Percentiles rank a stretch among this genome's conserved stretches.
Evolutionary conservation across 2,113 vertebrate genomes (phyloP).

Genomic region (Epinephelus moara): DNA sequence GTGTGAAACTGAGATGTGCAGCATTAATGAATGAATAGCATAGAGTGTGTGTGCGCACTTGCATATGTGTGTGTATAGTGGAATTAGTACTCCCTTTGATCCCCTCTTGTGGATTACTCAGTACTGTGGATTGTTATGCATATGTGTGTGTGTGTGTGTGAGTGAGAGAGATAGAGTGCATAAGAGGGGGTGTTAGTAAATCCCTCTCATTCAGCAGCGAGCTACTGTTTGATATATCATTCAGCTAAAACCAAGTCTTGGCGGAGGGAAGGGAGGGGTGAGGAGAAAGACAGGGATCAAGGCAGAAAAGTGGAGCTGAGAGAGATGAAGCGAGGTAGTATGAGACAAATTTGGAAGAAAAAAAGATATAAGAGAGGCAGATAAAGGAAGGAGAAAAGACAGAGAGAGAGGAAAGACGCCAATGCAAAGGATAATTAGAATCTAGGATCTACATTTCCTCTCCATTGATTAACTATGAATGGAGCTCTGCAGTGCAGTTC

Average conservation of each 20-base stretch:
- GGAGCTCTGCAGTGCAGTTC: conserved; percentile 32
- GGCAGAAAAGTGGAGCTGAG: conserved; percentile 45
- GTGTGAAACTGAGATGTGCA: conserved; percentile 58
- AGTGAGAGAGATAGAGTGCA: background rate
- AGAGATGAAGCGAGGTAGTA: conserved; percentile 37
- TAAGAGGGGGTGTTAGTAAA: conserved; percentile 52
- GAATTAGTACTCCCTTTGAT: conserved; percentile 65
- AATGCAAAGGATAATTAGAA: conserved; percentile 43
- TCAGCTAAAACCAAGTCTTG: conserved; percentile 52
- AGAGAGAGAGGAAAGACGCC: conserved; percentile 29
- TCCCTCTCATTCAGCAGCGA: conserved; percentile 72
- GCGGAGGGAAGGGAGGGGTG: background rate
- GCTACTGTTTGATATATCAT: conserved; percentile 70
- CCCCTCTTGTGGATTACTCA: conserved; percentile 51
- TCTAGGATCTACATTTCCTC: conserved; percentile 54
- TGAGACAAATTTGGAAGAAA: conserved; percentile 19
- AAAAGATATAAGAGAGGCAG: conserved; percentile 5
- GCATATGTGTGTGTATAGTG: background rate
- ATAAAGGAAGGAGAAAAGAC: background rate
- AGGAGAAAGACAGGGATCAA: conserved; percentile 23
- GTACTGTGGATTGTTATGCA: conserved; percentile 20
- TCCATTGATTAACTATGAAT: conserved; percentile 66
- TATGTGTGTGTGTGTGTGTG: conserved; percentile 14
- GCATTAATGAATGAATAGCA: conserved; percentile 76
- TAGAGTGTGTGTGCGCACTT: background rate